Conservation (phyloP, 2,113 vertebrate genomes). For the Mionectes macconnelli region DNA sequence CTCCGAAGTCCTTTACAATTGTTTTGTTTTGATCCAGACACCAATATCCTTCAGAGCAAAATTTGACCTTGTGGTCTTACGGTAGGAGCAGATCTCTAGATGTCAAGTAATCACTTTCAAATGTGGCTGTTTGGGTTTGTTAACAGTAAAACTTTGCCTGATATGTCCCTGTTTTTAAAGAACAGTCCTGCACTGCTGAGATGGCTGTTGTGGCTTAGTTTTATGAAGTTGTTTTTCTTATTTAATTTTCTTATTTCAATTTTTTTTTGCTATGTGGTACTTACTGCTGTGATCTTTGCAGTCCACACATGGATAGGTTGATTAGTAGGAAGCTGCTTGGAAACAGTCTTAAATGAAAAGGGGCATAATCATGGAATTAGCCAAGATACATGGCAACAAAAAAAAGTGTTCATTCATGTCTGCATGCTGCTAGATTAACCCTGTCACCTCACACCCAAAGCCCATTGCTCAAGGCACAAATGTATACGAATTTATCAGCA, state of each 20-base stretch:
- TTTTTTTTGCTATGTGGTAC: neutral
- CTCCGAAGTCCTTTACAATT: neutral
- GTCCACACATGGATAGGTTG: neutral
- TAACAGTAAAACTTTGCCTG: neutral
- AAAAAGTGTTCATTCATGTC: neutral
- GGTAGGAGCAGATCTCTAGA: neutral
- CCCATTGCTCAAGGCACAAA: neutral
- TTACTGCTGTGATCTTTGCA: neutral
- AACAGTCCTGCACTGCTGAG: neutral
- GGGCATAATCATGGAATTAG: neutral
- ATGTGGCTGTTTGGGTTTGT: neutral
- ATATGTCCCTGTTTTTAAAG: neutral
- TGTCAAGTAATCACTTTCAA: slow-evolving; percentile 3
- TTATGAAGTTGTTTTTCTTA: neutral
- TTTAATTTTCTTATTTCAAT: neutral
- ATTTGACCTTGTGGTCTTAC: neutral
- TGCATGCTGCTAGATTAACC: neutral
- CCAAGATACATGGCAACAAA: neutral
- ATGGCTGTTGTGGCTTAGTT: neutral
- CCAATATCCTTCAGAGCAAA: neutral
- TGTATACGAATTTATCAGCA: neutral
- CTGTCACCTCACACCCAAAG: neutral
- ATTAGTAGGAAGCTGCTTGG: neutral
- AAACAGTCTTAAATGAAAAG: neutral
- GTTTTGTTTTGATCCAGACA: neutral